Evolutionary conservation across 1,140 invertebrate species (phyloP).

Genomic region (Zaprionus tsacasi): DNA sequence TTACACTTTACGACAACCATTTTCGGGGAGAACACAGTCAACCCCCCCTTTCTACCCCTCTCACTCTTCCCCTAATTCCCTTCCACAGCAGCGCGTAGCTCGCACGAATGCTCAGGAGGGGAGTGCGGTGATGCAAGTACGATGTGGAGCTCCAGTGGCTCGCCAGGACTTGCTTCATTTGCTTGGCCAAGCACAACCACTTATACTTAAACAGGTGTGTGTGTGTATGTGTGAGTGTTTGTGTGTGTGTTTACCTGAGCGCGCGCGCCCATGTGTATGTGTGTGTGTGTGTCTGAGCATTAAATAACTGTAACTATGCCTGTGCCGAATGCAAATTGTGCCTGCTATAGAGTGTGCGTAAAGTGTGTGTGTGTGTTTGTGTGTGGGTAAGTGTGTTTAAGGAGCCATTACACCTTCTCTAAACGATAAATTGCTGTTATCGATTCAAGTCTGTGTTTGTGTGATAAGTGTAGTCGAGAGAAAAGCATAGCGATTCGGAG

Average conservation of each 20-base stretch:
- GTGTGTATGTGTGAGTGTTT: constrained; percentile 2
- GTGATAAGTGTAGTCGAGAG: constrained; percentile 18
- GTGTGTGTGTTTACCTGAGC: constrained; percentile 11
- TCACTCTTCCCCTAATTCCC: background rate
- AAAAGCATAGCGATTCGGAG: background rate
- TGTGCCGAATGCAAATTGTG: constrained; percentile 66
- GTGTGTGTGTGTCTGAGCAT: constrained; percentile 37
- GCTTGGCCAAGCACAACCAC: constrained; percentile 53
- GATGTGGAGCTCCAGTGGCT: background rate
- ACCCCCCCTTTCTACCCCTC: too few relatives aligned
- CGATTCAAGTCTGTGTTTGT: constrained; percentile 50
- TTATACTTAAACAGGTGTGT: constrained; percentile 46
- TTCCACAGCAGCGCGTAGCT: background rate
- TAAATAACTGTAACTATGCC: constrained; percentile 71
- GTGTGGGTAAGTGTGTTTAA: constrained; percentile 20
- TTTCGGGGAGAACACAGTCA: constrained; percentile 19
- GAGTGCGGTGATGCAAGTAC: background rate
- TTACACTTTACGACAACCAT: constrained; percentile 63
- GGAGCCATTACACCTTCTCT: constrained; percentile 46
- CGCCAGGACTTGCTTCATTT: constrained; percentile 43
- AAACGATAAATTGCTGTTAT: constrained; percentile 77
- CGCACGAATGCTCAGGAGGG: constrained; percentile 30
- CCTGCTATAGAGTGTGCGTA: constrained; percentile 31
- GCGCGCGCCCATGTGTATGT: constrained; percentile 9
- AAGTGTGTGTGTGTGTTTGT: background rate